Percentiles rank a stretch among this genome's conserved stretches.
phyloP scores from a whole-genome alignment of 53 echinoderm and acorn worm species.

The Crossaster papposus region DNA sequence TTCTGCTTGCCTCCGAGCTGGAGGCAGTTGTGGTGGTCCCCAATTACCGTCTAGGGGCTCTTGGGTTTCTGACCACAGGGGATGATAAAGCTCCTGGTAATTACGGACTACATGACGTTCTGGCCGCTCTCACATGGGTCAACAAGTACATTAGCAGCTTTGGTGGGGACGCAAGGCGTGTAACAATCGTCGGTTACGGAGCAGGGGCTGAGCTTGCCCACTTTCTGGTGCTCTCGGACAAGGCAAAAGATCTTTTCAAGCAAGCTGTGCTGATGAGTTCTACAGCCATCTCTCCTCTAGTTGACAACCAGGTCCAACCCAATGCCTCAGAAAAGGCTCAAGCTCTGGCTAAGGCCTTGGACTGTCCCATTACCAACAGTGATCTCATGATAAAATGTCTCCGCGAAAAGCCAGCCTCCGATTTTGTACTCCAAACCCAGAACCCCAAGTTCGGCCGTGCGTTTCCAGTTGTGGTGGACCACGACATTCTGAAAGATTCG shows the following conservation, averaged over 20 bases:
- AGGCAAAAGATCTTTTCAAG: conserved; percentile 60
- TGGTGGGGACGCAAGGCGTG: conserved; percentile 64
- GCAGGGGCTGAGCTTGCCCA: conserved; percentile 63
- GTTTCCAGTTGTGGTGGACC: conserved; percentile 47
- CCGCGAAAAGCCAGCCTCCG: conserved; percentile 25
- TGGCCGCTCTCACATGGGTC: conserved; percentile 70
- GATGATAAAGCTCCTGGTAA: conserved; percentile 67
- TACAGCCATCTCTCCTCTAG: conserved; percentile 23
- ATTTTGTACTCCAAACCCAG: not conserved
- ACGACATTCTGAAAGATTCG: conserved; percentile 24
- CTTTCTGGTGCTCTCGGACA: conserved; percentile 51
- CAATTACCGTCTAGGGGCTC: conserved; percentile 74
- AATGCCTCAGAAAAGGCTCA: conserved; percentile 44
- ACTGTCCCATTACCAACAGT: conserved; percentile 30
- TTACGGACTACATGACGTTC: conserved; percentile 70
- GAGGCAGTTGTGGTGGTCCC: conserved; percentile 67
- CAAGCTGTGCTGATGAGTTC: conserved; percentile 57
- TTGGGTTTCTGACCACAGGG: conserved; percentile 71
- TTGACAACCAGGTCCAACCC: not conserved
- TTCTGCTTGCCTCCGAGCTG: conserved; percentile 56
- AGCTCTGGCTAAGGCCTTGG: conserved; percentile 20
- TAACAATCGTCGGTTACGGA: conserved; percentile 68
- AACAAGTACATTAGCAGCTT: conserved; percentile 70
- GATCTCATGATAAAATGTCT: conserved; percentile 53
- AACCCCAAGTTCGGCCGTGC: not conserved